Evolutionary conservation across 23 tunicate species (phyloP).

Genomic region (Pegea sp.): DNA sequence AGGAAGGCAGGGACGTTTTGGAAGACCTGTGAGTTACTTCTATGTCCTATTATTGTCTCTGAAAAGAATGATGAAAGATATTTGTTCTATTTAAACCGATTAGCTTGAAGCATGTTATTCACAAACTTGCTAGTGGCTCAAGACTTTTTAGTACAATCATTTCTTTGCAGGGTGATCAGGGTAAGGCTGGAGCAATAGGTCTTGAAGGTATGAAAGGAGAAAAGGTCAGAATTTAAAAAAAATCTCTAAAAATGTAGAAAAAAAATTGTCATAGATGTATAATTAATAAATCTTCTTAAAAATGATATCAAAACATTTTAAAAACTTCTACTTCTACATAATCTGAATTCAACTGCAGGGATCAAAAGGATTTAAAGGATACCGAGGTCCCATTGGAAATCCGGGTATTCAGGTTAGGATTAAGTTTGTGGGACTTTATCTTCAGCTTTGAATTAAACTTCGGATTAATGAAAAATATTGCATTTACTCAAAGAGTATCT

Average conservation of each 20-base stretch:
- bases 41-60: no score
- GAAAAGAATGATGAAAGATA: no score
- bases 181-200: conserved; percentile 7
- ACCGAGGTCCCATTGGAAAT: conserved; percentile 2
- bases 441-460: background rate
- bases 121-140: no score
- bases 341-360: no score
- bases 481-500: background rate
- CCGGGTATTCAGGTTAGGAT: conserved; percentile 4
- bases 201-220: conserved; percentile 2
- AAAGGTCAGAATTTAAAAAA: conserved; percentile 4
- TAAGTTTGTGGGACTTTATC: conserved; percentile 1
- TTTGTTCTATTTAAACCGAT: no score
- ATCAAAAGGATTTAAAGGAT: conserved; percentile 2
- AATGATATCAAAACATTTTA: background rate
- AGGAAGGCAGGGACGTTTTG: background rate
- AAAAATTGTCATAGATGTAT: background rate
- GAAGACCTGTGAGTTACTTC: background rate
- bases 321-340: background rate
- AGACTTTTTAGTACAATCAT: no score
- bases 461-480: background rate
- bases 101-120: no score
- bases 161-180: conserved; percentile 3
- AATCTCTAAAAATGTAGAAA: background rate
- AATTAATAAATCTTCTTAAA: background rate